Evolutionary conservation across 2,797 vertebrate genomes (phyloP), one percentile per base, ranked within the genome.

Genomic region (Tokudaia tokunoshimensis): DNA sequence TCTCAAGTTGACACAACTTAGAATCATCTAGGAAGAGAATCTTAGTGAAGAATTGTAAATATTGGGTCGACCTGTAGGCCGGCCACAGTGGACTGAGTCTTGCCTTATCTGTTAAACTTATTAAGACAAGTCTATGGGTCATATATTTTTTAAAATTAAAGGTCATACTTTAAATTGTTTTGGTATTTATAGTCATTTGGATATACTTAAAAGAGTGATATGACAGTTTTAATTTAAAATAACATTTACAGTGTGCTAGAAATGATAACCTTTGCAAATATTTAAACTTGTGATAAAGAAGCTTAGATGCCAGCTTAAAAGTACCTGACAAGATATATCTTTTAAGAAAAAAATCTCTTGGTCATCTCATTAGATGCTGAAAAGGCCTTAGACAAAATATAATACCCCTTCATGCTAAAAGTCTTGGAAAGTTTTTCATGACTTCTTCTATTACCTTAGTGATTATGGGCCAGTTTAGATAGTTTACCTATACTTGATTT

Each of bases 141-240:
- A 41, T 50, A 11, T 50, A 17, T 96, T 67, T 95, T 97, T 95
- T 96, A 37, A 96, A 97, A 95, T 91, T 91, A 74, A 96, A 94
- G 74, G 75, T 89, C 0, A 13, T 96, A 57, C 14, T 83, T 95
- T 76, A 95, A 93, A 94, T 96, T 95, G 75, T 75, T 96, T 96
- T 94, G 15, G 6, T 95, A 92, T 97, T 96, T 95, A 96, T 89
- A 96, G 37, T 95, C 29, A 22, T 96, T 92, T 94, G 85, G 96
- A 95, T 90, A 94, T 84, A 91, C 84, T 91, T 95, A 47, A 94
- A 95, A 92, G 59, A 70, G 22, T 95, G 70, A 97, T 95, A 15
- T 96, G 86, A 93, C 57, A 92, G 57, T 96, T 97, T 97, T 94
- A 96, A 97, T 96, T 96, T 96, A 95, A 93, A 94, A 83, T 89